Evolutionary conservation across 2,888 invertebrate species (phyloP), one percentile per base, ranked within the genome.

Genomic region (Belgica antarctica): DNA sequence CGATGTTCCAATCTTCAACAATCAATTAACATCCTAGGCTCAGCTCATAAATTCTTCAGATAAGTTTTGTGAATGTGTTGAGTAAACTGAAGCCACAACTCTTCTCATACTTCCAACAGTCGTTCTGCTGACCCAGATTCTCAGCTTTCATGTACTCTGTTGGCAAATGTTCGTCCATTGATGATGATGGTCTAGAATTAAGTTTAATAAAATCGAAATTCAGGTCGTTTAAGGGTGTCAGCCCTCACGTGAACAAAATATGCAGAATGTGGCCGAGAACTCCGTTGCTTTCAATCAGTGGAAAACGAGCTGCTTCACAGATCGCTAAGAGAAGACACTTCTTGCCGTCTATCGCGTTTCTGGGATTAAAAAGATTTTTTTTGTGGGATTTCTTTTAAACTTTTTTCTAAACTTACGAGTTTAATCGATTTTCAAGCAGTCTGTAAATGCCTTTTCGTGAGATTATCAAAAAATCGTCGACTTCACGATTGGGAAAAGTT

Each of bases 311-410:
- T 59, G 70, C 59, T 61, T 70, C 70, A 41, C 70, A 70, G n/a
- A 70, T 70, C 0, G 70, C 59, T 10, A 22, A 61, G 1, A 70
- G 61, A 7, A 70, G 25, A 41, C 70, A 70, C 41, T 70, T 70
- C 25, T 70, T 70, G 2, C 70, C 70, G n/a, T 70, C 19, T 1
- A 41, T 24, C 10, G 61, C 61, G 27, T 61, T 41, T 1, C 70
- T 69, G 15, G 24, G 17, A 1, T 36, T n/a, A n/a, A 19, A 34
- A 3, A 24, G 4, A 10, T n/a, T n/a, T n/a, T n/a, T n/a, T n/a
- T n/a, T n/a, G n/a, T n/a, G n/a, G n/a, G n/a, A n/a, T n/a, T n/a
- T n/a, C n/a, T n/a, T n/a, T n/a, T 25, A 34, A 62, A 24, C 19
- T 19, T n/a, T n/a, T n/a, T n/a, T 31, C 19, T 12, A 2, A 22